Evolutionary conservation across 23 tunicate species (phyloP), one percentile per base, ranked within the genome.

Genomic region (Ciona savignyi): DNA sequence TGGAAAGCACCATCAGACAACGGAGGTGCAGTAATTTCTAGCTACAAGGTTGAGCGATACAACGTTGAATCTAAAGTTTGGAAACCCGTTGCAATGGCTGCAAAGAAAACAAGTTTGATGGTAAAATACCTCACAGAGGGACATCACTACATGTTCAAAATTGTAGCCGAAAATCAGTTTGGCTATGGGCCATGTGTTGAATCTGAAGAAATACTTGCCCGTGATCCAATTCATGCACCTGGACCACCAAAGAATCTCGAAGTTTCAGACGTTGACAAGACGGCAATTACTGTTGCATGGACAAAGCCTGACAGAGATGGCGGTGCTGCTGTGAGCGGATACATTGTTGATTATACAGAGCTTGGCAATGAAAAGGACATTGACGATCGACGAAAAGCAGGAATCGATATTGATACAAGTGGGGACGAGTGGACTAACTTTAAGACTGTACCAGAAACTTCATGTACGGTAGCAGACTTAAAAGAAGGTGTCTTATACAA

Each of bases 1-100:
- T 93, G 98, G 98, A 86, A 93, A 77, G 83, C 90, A 30, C 95
- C 98, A 26, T 56, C 77, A 30, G 84, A 86, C 74, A 93, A 83
- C 51, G 98, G 98, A 19, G 94, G 98, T 23, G 93, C 98, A 32
- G 85, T 83, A 0, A 67, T 93, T 29, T 64, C 93, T 24, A 82
- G 85, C 85, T 93, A 93, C 83, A 77, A 74, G 60, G 95, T 93
- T 29, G 94, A 86, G 65, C 73, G 87, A 56, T 83, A 65, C 32
- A 84, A 90, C 66, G 87, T 70, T 4, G 97, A 84, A 70, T 71
- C n/a, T n/a, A n/a, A n/a, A n/a, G n/a, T n/a, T 74, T 48, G 42
- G 79, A 65, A 0, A 27, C 83, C 35, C 75, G 61, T 35, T 35
- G 42, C 97, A 26, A 90, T 90, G 11, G 86, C 85, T 21, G 81